Percentiles rank a stretch among this genome's conserved stretches.
Evolutionary conservation across 2,888 invertebrate species (phyloP).

Genomic region (Anticlea derivata): DNA sequence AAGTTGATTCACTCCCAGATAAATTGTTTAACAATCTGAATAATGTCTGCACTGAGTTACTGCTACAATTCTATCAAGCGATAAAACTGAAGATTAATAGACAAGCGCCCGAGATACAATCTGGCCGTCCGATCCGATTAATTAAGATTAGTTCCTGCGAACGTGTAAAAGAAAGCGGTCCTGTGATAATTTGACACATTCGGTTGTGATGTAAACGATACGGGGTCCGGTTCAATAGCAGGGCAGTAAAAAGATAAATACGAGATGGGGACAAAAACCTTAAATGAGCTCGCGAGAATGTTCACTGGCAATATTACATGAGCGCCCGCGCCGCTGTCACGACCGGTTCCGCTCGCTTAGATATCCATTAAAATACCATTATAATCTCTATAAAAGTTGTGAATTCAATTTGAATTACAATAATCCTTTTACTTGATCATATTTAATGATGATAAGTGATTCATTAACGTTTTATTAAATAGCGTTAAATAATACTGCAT

Average conservation of each 20-base stretch:
- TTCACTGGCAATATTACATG: constrained; percentile 64
- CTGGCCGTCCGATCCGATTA: constrained; percentile 33
- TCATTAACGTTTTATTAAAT: constrained; percentile 19
- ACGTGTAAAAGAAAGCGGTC: constrained; percentile 35
- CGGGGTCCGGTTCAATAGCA: constrained; percentile 56
- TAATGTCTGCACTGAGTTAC: constrained; percentile 29
- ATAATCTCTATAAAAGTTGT: constrained; percentile 59
- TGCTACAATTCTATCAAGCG: constrained; percentile 31
- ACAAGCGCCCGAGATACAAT: constrained; percentile 27
- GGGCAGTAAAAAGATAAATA: constrained; percentile 66
- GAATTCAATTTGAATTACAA: constrained; percentile 61
- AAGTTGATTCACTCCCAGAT: constrained; percentile 32
- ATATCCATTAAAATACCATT: constrained; percentile 57
- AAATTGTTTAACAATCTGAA: constrained; percentile 31
- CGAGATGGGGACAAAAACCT: constrained; percentile 64
- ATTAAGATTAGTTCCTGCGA: constrained; percentile 38
- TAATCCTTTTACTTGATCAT: constrained; percentile 41
- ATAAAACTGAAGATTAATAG: constrained; percentile 34
- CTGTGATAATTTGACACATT: constrained; percentile 50
- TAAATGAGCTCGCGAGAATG: constrained; percentile 68
- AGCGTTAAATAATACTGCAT: neutral
- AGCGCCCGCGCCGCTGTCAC: constrained; percentile 46
- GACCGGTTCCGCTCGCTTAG: constrained; percentile 59
- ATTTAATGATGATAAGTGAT: constrained; percentile 25
- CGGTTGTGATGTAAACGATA: constrained; percentile 55